Percentiles rank a stretch among this genome's conserved stretches.
Evolutionary conservation across 2,113 vertebrate species (phyloP).

Genomic region (Microcebus ravelobensis): DNA sequence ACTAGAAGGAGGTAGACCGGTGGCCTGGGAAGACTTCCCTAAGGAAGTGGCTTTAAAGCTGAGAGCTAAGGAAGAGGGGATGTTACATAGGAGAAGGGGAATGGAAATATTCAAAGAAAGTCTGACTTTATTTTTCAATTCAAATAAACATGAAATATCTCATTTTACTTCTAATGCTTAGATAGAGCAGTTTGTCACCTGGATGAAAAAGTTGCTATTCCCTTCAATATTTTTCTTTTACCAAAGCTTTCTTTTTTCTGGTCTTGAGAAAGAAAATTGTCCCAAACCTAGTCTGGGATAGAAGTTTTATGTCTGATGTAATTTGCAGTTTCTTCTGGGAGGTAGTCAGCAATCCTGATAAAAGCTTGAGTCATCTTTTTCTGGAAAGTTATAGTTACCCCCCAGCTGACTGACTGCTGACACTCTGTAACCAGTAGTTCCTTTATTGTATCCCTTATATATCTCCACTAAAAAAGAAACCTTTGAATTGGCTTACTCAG

Average conservation of each 20-base stretch:
- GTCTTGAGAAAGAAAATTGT: conserved; percentile 34
- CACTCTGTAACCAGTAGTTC: conserved; percentile 11
- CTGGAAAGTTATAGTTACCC: conserved; percentile 7
- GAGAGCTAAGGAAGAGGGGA: not conserved
- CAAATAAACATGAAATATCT: not conserved
- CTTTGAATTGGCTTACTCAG: not conserved
- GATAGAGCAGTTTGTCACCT: conserved; percentile 20
- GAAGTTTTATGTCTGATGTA: not conserved
- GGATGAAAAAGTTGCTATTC: not conserved
- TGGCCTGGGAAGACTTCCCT: conserved; percentile 31
- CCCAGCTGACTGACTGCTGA: not conserved
- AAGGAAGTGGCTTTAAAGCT: not conserved
- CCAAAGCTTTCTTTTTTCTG: not conserved
- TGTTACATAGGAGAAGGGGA: not conserved
- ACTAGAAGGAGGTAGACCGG: not conserved
- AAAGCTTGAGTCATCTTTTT: conserved; percentile 29
- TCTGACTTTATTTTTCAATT: conserved; percentile 17
- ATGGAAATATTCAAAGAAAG: conserved; percentile 23
- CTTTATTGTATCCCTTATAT: not conserved
- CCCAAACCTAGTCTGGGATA: not conserved
- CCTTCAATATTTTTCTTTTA: not conserved
- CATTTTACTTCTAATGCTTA: not conserved
- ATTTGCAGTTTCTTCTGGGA: not conserved
- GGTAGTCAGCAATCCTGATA: conserved; percentile 1
- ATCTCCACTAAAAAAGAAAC: not conserved